Evolutionary conservation across 2,113 vertebrate species (phyloP).

Genomic region (Diadophis punctatus): DNA sequence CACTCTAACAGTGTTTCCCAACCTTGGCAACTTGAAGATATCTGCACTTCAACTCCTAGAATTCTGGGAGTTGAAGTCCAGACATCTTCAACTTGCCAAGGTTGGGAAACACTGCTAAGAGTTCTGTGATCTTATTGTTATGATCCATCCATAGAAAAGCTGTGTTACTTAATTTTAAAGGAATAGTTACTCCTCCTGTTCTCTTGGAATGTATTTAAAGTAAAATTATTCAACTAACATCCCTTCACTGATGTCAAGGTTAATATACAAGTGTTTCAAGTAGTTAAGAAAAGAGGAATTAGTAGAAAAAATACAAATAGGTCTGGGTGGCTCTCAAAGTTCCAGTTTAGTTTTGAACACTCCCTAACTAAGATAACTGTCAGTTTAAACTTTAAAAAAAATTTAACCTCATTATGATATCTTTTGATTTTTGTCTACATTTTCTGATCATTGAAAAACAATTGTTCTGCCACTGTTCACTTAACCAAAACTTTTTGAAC

Average conservation of each 20-base stretch:
- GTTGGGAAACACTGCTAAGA: too few relatives aligned
- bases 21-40: too few relatives aligned
- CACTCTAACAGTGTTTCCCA: too few relatives aligned
- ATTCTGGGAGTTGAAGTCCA: too few relatives aligned
- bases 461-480: conserved; percentile 8
- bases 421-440: conserved; percentile 11
- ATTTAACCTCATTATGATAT: background rate
- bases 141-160: background rate
- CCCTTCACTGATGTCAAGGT: background rate
- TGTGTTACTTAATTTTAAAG: background rate
- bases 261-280: background rate
- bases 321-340: background rate
- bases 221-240: background rate
- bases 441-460: conserved; percentile 17
- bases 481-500: conserved; percentile 8
- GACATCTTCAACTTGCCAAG: too few relatives aligned
- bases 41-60: too few relatives aligned
- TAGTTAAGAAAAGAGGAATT: background rate
- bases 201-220: background rate
- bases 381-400: background rate
- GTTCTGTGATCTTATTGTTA: background rate
- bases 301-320: background rate
- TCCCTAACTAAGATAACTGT: background rate
- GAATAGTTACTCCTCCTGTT: background rate
- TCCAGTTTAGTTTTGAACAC: background rate